Evolutionary conservation across 2,888 invertebrate species (phyloP).

Genomic region (Spodoptera picta): DNA sequence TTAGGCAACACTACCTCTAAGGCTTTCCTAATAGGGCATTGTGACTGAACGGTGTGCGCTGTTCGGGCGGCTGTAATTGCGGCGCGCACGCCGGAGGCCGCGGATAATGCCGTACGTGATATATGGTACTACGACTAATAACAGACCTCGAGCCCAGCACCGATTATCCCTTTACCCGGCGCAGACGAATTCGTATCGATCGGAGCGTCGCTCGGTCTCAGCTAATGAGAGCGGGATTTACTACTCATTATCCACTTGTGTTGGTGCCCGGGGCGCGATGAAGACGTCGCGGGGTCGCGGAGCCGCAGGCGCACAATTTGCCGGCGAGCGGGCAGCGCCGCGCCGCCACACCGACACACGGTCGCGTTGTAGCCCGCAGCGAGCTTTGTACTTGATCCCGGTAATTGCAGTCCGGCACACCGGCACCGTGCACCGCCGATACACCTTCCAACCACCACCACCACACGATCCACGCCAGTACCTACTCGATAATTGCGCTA

Average conservation of each 20-base stretch:
- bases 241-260: constrained; percentile 88
- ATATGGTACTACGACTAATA: constrained; percentile 87
- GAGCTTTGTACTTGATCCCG: constrained; percentile 82
- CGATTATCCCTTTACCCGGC: constrained; percentile 86
- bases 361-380: constrained; percentile 74
- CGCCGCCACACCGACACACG: constrained; percentile 21
- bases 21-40: constrained; percentile 76
- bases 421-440: constrained; percentile 59
- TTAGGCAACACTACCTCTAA: constrained; percentile 57
- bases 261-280: constrained; percentile 82
- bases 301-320: constrained; percentile 83
- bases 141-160: constrained; percentile 78
- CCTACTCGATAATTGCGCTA: constrained; percentile 81
- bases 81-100: constrained; percentile 83
- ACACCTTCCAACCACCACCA: constrained; percentile 73
- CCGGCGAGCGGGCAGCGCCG: constrained; percentile 67
- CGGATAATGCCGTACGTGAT: constrained; percentile 84
- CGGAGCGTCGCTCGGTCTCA: constrained; percentile 80
- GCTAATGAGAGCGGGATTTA: constrained; percentile 86
- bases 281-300: constrained; percentile 78
- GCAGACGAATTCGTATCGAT: constrained; percentile 86
- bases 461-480: constrained; percentile 75
- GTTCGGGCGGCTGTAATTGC: constrained; percentile 80
- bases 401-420: constrained; percentile 75
- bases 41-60: constrained; percentile 71